phyloP scores from a whole-genome alignment of 2,797 vertebrate genomes.

The Carcharodon carcharias region DNA sequence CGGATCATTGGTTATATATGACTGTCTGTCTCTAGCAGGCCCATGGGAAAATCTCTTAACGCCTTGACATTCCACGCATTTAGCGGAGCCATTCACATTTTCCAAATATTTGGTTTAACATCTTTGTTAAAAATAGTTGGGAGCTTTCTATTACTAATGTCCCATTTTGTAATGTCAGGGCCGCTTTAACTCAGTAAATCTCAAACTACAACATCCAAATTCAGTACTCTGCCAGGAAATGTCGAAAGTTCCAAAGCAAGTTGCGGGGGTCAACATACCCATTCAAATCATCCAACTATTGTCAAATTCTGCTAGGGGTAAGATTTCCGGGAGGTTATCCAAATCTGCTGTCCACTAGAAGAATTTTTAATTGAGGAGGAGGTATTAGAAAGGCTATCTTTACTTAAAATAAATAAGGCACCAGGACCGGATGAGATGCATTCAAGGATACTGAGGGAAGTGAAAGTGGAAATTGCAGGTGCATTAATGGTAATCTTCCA shows the following conservation, averaged over 20 bases:
- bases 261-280: background rate
- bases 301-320: background rate
- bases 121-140: too few relatives aligned
- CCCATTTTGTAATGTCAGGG: background rate
- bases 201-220: background rate
- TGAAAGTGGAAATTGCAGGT: too few relatives aligned
- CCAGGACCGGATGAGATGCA: too few relatives aligned
- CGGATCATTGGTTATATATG: background rate
- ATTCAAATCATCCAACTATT: background rate
- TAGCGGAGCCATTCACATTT: too few relatives aligned
- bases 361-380: too few relatives aligned
- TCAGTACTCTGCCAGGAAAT: too few relatives aligned
- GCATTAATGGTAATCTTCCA: too few relatives aligned
- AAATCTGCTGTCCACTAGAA: background rate
- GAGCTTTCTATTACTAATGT: too few relatives aligned
- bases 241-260: background rate
- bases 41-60: background rate
- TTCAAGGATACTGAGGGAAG: too few relatives aligned
- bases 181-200: background rate
- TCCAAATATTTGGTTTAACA: background rate
- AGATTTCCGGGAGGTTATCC: background rate
- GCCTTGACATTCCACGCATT: background rate
- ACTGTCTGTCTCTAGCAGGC: background rate
- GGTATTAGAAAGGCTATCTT: too few relatives aligned
- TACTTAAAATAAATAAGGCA: too few relatives aligned